A percentile compares a stretch with the other conserved stretches of the same genome.
These are phyloP conservation scores for Platalea minor DNA, from an alignment of 2,797 vertebrate genomes.

Conservation along the genomic window DNA sequence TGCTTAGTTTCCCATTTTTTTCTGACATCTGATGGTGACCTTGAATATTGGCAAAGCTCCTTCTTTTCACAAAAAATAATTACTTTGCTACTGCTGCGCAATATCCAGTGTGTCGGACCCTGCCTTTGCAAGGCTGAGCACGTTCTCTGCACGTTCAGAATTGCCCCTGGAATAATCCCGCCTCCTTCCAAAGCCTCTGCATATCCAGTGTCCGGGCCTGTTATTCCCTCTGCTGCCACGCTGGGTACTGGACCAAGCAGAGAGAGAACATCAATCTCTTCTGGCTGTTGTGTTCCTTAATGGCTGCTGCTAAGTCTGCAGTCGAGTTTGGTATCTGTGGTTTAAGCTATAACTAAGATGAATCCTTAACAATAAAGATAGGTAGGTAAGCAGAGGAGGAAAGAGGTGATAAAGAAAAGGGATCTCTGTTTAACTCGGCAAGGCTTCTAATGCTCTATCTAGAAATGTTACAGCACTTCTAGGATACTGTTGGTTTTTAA, in stretches of 20 bases:
- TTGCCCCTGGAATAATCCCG: background rate
- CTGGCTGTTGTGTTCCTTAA: background rate
- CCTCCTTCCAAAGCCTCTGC: background rate
- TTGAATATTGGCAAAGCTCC: background rate
- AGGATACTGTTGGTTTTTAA: background rate
- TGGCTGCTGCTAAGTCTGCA: background rate
- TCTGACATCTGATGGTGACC: background rate
- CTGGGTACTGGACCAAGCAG: background rate
- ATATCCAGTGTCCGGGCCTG: fast-evolving
- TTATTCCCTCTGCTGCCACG: fast-evolving
- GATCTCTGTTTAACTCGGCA: background rate
- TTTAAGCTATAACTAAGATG: background rate
- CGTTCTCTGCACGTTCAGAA: background rate
- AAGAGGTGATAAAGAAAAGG: background rate
- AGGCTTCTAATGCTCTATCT: background rate
- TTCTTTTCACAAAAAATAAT: background rate
- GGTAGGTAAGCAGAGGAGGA: background rate
- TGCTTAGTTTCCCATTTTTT: background rate
- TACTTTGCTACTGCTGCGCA: background rate
- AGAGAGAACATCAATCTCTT: background rate
- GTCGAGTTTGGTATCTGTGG: background rate
- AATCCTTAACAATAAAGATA: background rate
- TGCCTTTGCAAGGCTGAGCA: background rate
- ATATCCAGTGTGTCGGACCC: background rate
- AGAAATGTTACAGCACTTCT: background rate